Evolutionary conservation across 2,797 vertebrate species (phyloP).

Genomic region (Orestias chungarensis): DNA sequence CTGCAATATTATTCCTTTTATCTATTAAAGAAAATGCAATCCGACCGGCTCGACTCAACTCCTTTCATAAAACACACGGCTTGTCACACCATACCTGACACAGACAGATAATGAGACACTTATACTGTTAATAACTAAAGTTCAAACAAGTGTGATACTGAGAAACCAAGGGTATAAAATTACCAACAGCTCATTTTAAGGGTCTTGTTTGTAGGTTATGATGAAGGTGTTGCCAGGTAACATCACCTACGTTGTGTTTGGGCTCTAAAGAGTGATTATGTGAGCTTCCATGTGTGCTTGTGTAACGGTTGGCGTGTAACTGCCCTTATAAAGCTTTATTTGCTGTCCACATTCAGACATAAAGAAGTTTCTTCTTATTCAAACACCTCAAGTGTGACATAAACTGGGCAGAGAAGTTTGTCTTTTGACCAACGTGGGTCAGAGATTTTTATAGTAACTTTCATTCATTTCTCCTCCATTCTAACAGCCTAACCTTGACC

Average conservation of each 20-base stretch:
- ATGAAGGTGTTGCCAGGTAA: neutral
- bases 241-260: neutral
- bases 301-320: neutral
- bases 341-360: conserved; percentile 1
- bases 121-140: no score
- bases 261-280: neutral
- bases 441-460: conserved; percentile 16
- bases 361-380: neutral
- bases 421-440: conserved; percentile 46
- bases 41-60: conserved; percentile 32
- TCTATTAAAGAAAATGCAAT: conserved; percentile 58
- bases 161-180: neutral
- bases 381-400: conserved; percentile 24
- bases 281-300: neutral
- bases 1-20: conserved; percentile 12
- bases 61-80: neutral
- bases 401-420: neutral
- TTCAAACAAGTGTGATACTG: neutral
- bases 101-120: neutral
- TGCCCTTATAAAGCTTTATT: neutral
- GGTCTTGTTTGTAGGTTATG: neutral
- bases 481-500: no score
- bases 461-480: no score
- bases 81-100: neutral
- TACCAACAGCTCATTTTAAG: neutral